These are phyloP conservation scores for Athalia rosae DNA, from an alignment of 2,888 invertebrate species.

Conservation along the genomic window DNA sequence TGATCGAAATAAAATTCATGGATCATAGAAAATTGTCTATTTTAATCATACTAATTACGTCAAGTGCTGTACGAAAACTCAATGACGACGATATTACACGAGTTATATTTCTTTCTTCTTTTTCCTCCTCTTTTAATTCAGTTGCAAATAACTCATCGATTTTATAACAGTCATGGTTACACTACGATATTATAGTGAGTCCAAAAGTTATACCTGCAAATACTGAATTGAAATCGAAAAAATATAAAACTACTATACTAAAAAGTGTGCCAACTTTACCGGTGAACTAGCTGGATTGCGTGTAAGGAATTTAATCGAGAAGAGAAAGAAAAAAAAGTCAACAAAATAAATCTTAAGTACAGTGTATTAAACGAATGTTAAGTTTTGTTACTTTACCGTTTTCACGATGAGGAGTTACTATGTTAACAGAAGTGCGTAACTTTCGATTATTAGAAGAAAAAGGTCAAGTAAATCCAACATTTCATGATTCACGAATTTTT, in stretches of 20 bases:
- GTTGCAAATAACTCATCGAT: constrained; percentile 11
- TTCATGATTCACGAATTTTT: constrained; percentile 38
- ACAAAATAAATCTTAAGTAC: too few species aligned
- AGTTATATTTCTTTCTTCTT: background rate
- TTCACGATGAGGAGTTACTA: background rate
- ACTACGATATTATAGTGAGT: constrained; percentile 9
- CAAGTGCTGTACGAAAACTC: background rate
- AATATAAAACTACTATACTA: background rate
- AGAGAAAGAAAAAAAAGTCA: too few species aligned
- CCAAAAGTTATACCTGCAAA: constrained; percentile 3
- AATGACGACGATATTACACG: background rate
- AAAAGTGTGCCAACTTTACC: background rate
- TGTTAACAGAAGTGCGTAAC: background rate
- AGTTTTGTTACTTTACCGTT: too few species aligned
- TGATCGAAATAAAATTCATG: constrained; percentile 37
- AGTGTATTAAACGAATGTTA: background rate
- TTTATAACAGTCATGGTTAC: background rate
- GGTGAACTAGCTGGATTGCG: constrained; percentile 4
- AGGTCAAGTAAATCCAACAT: constrained; percentile 10
- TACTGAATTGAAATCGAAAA: constrained; percentile 3
- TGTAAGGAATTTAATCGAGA: background rate
- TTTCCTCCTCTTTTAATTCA: background rate
- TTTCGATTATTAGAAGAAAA: constrained; percentile 3
- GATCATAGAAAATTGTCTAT: constrained; percentile 34
- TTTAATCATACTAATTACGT: background rate